Base-by-base conservation (phyloP, 2,888 invertebrate species). In the Aspidapion aeneum region DNA sequence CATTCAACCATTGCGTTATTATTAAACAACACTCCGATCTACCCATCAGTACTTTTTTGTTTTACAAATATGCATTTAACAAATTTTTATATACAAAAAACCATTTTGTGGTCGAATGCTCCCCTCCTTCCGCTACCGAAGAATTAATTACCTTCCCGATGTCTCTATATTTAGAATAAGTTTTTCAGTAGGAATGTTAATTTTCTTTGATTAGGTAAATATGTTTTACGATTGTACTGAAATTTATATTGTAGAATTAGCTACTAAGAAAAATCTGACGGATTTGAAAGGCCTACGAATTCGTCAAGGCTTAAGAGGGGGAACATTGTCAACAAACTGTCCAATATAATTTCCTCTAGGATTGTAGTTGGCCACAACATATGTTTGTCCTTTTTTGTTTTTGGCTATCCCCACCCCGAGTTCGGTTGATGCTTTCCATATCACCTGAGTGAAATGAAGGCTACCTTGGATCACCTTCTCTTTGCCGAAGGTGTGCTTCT, bases 341-440 rank as follows among this genome's bases (percentile, higher is more conserved):
- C 90, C 90, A 55, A 87, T 83, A 71, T 85, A 88, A 74, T 94
- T 94, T 16, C 94, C 94, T 1, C 93, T 87, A 0, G 94, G 94
- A 73, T 85, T 85, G 74, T 94, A 94, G 77, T 93, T 92, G 59
- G 90, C 91, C 0, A 96, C 94, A 0, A 95, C 91, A 71, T 91
- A 91, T 1, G 91, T 85, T 76, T 90, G 90, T 0, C 92, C 94
- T 63, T 88, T 87, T 60, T 87, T 86, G 71, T 88, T 87, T 72
- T 87, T 84, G 0, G 90, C 87, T 74, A 88, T 83, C 1, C 88
- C 91, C 17, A 91, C 86, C 0, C 92, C 92, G 21, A 91, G 75
- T 72, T 89, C 86, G 57, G 82, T 84, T 65, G 86, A 87, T 58
- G 82, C 84, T 69, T 86, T 87, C 90, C 91, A 91, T 1, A 91